A percentile compares a stretch with the other conserved stretches of the same genome.
Conservation (phyloP, 30 jellyfish, hydroid and myxozoan genomes). For the Chrysaora quinquecirrha region DNA sequence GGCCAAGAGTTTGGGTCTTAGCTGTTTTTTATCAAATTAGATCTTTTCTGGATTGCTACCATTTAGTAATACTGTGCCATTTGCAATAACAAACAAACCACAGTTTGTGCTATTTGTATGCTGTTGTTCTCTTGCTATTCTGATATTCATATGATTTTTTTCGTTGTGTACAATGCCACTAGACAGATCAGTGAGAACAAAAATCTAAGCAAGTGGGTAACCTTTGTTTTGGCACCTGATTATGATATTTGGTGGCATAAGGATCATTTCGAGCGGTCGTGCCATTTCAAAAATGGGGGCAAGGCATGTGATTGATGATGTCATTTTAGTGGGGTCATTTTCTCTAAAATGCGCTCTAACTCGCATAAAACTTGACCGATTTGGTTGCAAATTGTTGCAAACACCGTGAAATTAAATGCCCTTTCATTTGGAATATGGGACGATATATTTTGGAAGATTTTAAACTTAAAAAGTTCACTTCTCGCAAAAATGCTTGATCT, state of each 20-base stretch:
- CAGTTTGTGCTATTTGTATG: no score
- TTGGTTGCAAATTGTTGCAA: not conserved
- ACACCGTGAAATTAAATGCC: not conserved
- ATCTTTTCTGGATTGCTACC: no score
- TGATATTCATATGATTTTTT: no score
- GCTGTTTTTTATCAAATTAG: no score
- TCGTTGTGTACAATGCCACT: no score
- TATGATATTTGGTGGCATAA: not conserved
- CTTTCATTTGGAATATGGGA: not conserved
- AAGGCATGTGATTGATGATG: conserved; percentile 11
- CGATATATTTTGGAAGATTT: not conserved
- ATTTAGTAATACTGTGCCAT: no score
- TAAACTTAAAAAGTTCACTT: not conserved
- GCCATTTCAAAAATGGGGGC: conserved; percentile 25
- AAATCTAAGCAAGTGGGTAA: not conserved
- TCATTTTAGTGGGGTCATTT: conserved; percentile 1
- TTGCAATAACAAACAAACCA: no score
- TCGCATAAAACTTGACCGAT: not conserved
- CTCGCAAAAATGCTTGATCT: no score
- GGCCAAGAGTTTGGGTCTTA: no score
- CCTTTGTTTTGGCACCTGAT: not conserved
- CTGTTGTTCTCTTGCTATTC: no score
- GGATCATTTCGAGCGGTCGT: conserved; percentile 14
- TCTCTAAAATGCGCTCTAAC: not conserved
- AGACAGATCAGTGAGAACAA: not conserved